These are phyloP conservation scores for Tiliacea citrago DNA, from an alignment of 2,888 invertebrate genomes.

Conservation along the genomic window DNA sequence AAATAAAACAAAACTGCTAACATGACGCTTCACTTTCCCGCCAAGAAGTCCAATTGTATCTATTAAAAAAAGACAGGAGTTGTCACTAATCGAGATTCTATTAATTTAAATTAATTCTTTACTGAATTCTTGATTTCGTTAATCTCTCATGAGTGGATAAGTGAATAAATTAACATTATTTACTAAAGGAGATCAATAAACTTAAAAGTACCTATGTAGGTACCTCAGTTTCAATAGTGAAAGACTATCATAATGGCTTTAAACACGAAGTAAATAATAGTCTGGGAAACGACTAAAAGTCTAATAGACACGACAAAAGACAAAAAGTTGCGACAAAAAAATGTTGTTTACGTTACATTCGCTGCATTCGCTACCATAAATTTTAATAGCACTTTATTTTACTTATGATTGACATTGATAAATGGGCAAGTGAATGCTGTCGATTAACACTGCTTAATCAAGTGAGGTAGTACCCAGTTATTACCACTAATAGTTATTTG, in stretches of 20 bases:
- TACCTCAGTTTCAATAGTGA: conserved; percentile 33
- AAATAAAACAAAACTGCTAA: too few relatives aligned
- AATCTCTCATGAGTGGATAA: not conserved
- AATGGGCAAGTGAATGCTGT: conserved; percentile 28
- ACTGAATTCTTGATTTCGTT: not conserved
- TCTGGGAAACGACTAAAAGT: conserved; percentile 51
- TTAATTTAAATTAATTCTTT: not conserved
- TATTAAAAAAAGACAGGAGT: not conserved
- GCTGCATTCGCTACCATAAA: conserved; percentile 34
- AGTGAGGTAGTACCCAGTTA: not conserved
- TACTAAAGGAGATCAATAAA: conserved; percentile 16
- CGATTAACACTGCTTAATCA: conserved; percentile 21
- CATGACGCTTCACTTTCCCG: too few relatives aligned
- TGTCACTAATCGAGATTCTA: not conserved
- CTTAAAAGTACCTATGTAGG: not conserved
- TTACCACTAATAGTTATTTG: not conserved
- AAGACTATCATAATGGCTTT: conserved; percentile 28
- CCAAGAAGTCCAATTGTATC: too few relatives aligned
- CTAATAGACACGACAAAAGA: conserved; percentile 20
- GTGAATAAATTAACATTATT: not conserved
- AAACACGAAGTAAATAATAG: conserved; percentile 27
- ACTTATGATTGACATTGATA: conserved; percentile 46
- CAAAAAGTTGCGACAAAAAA: conserved; percentile 48
- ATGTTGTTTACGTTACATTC: conserved; percentile 39
- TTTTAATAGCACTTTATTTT: conserved; percentile 25